phyloP scores from a whole-genome alignment of 2,888 invertebrate species.

The Muscina levida region DNA sequence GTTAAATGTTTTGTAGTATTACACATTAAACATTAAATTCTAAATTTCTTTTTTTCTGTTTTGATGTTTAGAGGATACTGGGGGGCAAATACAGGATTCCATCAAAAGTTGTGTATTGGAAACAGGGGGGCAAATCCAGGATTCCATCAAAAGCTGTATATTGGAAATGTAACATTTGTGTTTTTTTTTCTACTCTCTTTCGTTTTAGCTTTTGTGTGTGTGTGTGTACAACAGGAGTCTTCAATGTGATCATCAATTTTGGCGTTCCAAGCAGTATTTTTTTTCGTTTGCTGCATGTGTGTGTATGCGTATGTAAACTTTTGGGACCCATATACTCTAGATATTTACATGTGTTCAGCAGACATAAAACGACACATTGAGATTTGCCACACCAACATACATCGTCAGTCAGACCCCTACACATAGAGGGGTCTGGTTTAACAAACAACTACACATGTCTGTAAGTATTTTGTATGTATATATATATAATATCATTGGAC shows the following conservation, averaged over 20 bases:
- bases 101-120: neutral
- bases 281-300: too few species aligned
- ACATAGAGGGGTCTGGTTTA: too few species aligned
- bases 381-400: too few species aligned
- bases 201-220: too few species aligned
- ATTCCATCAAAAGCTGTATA: neutral
- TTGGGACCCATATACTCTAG: slow-evolving; percentile 1
- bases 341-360: neutral
- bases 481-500: slow-evolving; percentile 1
- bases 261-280: too few species aligned
- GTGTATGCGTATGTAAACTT: neutral
- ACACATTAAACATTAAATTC: slow-evolving; percentile 17
- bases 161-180: too few species aligned
- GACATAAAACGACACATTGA: neutral
- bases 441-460: neutral
- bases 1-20: neutral
- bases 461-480: neutral
- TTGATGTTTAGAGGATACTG: neutral
- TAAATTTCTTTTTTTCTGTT: neutral
- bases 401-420: too few species aligned
- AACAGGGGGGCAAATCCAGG: neutral
- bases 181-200: too few species aligned
- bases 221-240: neutral
- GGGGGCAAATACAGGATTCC: neutral
- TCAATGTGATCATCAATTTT: slow-evolving; percentile 5